A percentile compares a stretch with the other conserved stretches of the same genome.
These are phyloP conservation scores for Idris sp. DNA, from an alignment of 1,140 invertebrate genomes.

Conservation along the genomic window DNA sequence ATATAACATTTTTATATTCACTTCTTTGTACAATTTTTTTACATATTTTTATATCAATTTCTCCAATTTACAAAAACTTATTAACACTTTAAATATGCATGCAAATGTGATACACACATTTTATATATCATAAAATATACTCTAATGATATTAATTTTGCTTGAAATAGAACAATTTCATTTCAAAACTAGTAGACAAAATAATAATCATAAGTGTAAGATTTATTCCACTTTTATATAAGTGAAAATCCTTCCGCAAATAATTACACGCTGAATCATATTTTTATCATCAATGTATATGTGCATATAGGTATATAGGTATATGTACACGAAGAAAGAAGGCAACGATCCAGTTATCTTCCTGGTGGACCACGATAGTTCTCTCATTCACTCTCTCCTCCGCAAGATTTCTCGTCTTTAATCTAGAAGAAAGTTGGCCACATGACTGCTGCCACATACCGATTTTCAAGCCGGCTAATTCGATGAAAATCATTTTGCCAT, in stretches of 20 bases:
- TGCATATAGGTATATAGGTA: no score
- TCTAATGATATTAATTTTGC: no score
- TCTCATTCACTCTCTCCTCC: slow-evolving; percentile 69
- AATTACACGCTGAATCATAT: slow-evolving; percentile 32
- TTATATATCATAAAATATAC: no score
- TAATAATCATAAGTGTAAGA: background rate
- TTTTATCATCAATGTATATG: slow-evolving; percentile 13
- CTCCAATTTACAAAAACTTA: no score
- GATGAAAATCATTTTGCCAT: slow-evolving; percentile 1
- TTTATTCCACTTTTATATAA: slow-evolving; percentile 37
- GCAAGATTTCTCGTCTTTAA: slow-evolving; percentile 63
- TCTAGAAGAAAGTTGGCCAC: slow-evolving; percentile 69
- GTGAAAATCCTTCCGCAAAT: slow-evolving; percentile 28
- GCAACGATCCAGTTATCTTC: slow-evolving; percentile 50
- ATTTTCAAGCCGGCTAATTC: slow-evolving; percentile 27
- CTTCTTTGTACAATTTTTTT: no score
- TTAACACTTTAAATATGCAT: no score
- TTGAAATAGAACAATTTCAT: no score
- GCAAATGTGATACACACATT: no score
- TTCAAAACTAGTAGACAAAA: no score
- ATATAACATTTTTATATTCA: no score
- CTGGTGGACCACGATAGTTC: slow-evolving; percentile 45
- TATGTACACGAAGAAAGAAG: slow-evolving; percentile 24
- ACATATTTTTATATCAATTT: no score
- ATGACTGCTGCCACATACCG: slow-evolving; percentile 14